A percentile compares a stretch with the other conserved stretches of the same genome.
Evolutionary conservation across 1,140 invertebrate species (phyloP).

Genomic region (Diprion similis): DNA sequence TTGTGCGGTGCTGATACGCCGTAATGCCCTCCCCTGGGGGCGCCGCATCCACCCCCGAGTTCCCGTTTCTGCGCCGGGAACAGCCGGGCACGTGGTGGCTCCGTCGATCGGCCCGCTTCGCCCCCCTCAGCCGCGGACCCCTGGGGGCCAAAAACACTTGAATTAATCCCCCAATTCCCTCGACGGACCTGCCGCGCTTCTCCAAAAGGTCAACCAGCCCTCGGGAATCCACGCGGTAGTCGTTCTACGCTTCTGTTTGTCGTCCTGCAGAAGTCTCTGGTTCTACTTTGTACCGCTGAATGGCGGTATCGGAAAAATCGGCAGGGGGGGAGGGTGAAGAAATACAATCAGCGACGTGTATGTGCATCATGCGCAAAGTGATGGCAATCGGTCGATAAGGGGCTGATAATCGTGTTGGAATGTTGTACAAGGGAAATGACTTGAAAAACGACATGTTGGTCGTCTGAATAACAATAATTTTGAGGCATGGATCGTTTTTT

Average conservation of each 20-base stretch:
- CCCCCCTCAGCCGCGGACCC: constrained; percentile 9
- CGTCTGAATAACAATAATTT: no score
- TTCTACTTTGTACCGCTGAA: no score
- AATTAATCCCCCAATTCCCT: constrained; percentile 54
- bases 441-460: no score
- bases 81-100: constrained; percentile 10
- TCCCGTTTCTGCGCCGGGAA: no score
- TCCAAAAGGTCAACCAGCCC: constrained; percentile 48
- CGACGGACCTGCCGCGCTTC: constrained; percentile 37
- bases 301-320: no score
- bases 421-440: no score
- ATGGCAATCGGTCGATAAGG: no score
- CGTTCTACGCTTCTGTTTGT: neutral
- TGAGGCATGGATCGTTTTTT: no score
- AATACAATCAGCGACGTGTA: neutral
- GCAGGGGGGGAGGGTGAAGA: no score
- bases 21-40: constrained; percentile 55
- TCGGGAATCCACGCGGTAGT: constrained; percentile 19
- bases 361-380: neutral
- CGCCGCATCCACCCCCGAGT: neutral
- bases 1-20: constrained; percentile 59
- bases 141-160: constrained; percentile 50
- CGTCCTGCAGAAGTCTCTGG: no score
- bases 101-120: constrained; percentile 25
- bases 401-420: no score